Conservation (phyloP, 2,888 invertebrate species). For the Hyppa rectilinea region DNA sequence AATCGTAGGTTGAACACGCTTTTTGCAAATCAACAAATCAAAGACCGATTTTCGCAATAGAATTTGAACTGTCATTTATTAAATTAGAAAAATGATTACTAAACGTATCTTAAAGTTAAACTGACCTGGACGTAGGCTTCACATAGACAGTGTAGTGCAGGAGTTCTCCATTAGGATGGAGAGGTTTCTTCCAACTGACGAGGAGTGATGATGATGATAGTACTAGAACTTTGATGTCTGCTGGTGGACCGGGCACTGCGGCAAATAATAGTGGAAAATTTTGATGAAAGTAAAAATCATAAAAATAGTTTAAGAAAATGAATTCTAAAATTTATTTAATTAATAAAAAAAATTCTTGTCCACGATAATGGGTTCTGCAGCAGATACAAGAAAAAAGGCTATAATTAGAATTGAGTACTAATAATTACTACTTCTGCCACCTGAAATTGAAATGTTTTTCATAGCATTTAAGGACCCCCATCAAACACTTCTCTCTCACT, state of each 20-base stretch:
- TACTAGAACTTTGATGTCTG: slow-evolving; percentile 95
- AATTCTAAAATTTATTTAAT: too few species aligned
- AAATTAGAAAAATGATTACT: neutral
- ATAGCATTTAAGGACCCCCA: neutral
- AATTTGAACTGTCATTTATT: neutral
- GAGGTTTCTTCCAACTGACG: slow-evolving; percentile 96
- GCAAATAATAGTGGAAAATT: slow-evolving; percentile 9
- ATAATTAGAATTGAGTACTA: too few species aligned
- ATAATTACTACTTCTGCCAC: neutral
- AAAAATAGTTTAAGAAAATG: neutral
- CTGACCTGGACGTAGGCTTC: slow-evolving; percentile 86
- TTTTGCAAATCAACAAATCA: too few species aligned
- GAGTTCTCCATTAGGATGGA: slow-evolving; percentile 80
- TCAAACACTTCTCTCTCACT: neutral
- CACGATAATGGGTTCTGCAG: neutral
- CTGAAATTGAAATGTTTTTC: neutral
- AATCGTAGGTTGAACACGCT: too few species aligned
- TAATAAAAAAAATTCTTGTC: too few species aligned
- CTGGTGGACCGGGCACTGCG: slow-evolving; percentile 95
- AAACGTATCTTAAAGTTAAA: too few species aligned
- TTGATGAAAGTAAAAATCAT: neutral
- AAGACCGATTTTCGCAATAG: too few species aligned
- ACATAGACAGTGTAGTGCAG: slow-evolving; percentile 95
- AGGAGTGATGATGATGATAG: slow-evolving; percentile 95
- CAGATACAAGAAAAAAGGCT: neutral